Evolutionary conservation across 1,140 invertebrate species (phyloP), one percentile per base, ranked within the genome.

Genomic region (Matsumurasca onukii): DNA sequence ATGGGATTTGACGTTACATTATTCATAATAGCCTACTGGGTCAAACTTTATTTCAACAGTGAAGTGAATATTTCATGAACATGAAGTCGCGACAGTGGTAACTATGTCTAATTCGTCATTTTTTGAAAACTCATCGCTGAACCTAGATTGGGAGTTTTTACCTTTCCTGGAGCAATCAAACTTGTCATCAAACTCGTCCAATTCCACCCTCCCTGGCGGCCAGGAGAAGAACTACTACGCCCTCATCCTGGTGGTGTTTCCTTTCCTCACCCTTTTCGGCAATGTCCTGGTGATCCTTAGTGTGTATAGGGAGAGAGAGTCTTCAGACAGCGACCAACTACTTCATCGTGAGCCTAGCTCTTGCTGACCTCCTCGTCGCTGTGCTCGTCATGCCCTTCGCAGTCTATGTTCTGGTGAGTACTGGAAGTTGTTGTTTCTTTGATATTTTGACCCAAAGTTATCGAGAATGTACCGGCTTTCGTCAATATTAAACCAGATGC

Each of bases 331-430:
- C 94, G 67, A 99, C 97, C 61, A 99, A 99, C 82, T 99, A 98
- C 82, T 98, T 99, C 83, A 98, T 99, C 78, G 95, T 98, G 72
- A 97, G 94, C 70, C 83, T 99, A 73, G 97, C 97, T n/a, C 87
- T 98, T 12, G 97, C 97, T 15, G 97, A 99, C 83, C 86, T 98
- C 24, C 85, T 99, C 68, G 97, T 99, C 1, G 97, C 96, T 29
- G 89, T 95, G 3, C 87, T 97, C 55, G 97, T 98, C 69, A 99
- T 99, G 97, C 97, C 97, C 15, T 97, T 98, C 79, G 97, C 94
- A 68, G 95, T 98, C 74, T 98, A 98, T 83, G 91, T 97, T 80
- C 86, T 95, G 90, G 93, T 97, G 82, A 92, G 91, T 86, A 9
- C 1, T 29, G n/a, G n/a, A 9, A 45, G 39, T 45, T 45, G n/a